Percentiles rank a stretch among this genome's conserved stretches.
phyloP scores from a whole-genome alignment of 2,797 vertebrate genomes.

The Margarornis squamiger region DNA sequence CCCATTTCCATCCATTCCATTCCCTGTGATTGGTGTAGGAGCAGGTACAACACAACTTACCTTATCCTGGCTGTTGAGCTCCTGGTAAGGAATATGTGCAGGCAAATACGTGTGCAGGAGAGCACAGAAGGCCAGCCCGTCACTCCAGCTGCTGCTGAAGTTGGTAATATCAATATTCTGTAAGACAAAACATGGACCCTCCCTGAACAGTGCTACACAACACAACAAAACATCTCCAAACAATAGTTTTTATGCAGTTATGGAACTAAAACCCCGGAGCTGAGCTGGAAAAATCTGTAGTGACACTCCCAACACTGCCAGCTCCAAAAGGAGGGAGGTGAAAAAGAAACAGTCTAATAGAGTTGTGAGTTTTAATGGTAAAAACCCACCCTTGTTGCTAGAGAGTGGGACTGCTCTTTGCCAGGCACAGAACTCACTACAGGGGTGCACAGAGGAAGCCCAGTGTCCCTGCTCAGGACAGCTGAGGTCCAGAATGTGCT shows the following conservation, averaged over 20 bases:
- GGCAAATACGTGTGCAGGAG: conserved; percentile 90
- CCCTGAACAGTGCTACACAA: background rate
- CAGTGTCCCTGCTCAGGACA: background rate
- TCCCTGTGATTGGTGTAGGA: background rate
- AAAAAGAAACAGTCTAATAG: background rate
- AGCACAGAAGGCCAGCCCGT: conserved; percentile 89
- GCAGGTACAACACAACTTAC: conserved; percentile 65
- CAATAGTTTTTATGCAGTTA: background rate
- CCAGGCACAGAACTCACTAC: background rate
- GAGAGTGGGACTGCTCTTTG: background rate
- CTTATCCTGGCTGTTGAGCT: conserved; percentile 91
- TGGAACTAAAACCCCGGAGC: background rate
- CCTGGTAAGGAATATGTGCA: conserved; percentile 91
- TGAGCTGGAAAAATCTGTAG: background rate
- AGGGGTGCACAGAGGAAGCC: background rate
- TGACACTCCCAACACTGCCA: background rate
- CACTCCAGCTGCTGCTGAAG: conserved; percentile 95
- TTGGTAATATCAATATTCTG: conserved; percentile 93
- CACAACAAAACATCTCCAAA: background rate
- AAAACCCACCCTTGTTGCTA: fast-evolving
- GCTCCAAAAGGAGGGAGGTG: background rate
- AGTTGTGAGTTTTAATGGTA: background rate
- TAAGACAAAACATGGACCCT: background rate
- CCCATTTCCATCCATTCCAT: background rate
- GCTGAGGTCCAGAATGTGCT: background rate